phyloP scores from a whole-genome alignment of 1,140 invertebrate genomes.

The Sesamia nonagrioides region DNA sequence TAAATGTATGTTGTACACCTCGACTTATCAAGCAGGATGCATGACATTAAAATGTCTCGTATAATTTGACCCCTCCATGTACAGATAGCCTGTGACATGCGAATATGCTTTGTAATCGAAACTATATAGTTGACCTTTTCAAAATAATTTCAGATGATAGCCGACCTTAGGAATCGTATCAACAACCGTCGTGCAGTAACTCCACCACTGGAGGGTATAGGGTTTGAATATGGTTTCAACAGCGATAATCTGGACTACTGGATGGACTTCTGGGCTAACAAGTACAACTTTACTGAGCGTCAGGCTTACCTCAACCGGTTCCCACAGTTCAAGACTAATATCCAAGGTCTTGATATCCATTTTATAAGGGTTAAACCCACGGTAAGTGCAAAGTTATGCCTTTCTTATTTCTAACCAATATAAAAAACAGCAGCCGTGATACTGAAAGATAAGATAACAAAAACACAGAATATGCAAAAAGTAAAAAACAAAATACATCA shows the following conservation, averaged over 20 bases:
- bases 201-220: not conserved
- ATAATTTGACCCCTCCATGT: no score
- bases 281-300: constrained; percentile 14
- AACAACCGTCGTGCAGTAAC: not conserved
- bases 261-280: constrained; percentile 11
- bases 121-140: no score
- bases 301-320: not conserved
- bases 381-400: not conserved
- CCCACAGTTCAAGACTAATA: constrained; percentile 14
- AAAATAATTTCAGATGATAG: not conserved
- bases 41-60: no score
- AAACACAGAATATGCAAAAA: no score
- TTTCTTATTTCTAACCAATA: not conserved
- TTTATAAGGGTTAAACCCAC: constrained; percentile 2
- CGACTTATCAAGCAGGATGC: no score
- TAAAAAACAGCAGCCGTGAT: no score
- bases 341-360: constrained; percentile 15
- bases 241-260: not conserved
- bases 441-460: no score
- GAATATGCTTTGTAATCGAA: no score
- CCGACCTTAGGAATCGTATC: not conserved
- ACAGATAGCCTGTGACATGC: no score
- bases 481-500: no score
- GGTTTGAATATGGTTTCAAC: not conserved
- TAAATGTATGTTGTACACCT: no score